A percentile compares a stretch with the other conserved stretches of the same genome.
phyloP scores from a whole-genome alignment of 2,888 invertebrate species.

The Drosophila kuntzei region DNA sequence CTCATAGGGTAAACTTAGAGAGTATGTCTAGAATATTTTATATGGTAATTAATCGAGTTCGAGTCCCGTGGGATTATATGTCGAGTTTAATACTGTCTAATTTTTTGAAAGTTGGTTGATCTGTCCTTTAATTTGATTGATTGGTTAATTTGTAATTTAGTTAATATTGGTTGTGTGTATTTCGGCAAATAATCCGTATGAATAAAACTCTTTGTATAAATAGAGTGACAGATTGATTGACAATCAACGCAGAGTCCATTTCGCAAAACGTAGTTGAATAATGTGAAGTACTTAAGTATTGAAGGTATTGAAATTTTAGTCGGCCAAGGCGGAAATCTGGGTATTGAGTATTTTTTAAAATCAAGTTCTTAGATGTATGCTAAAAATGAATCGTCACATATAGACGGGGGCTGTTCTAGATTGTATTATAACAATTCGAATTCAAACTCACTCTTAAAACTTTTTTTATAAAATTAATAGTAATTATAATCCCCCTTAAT shows the following conservation, averaged over 20 bases:
- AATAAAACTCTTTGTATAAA: neutral
- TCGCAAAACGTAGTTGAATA: neutral
- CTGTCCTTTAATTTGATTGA: conserved; percentile 28
- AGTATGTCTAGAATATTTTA: neutral
- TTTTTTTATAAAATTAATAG: too few species aligned
- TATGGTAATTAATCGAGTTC: conserved; percentile 17
- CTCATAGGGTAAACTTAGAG: conserved; percentile 26
- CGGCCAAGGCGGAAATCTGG: too few species aligned
- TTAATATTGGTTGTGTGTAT: neutral
- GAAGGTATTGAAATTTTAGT: too few species aligned
- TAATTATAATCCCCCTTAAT: too few species aligned
- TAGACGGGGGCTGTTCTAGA: too few species aligned
- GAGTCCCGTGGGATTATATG: neutral
- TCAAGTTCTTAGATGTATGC: too few species aligned
- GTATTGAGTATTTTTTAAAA: too few species aligned
- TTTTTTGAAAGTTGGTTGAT: conserved; percentile 12
- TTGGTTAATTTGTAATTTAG: conserved; percentile 22
- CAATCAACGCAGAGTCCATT: neutral
- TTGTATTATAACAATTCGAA: too few species aligned
- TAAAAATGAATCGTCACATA: too few species aligned
- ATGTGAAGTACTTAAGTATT: neutral
- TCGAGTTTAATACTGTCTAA: neutral
- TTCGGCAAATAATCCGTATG: neutral
- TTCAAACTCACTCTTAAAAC: too few species aligned
- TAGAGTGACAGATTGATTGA: neutral